Evolutionary conservation across 1,140 invertebrate species (phyloP), one percentile per base, ranked within the genome.

Genomic region (Drosophila nasuta): DNA sequence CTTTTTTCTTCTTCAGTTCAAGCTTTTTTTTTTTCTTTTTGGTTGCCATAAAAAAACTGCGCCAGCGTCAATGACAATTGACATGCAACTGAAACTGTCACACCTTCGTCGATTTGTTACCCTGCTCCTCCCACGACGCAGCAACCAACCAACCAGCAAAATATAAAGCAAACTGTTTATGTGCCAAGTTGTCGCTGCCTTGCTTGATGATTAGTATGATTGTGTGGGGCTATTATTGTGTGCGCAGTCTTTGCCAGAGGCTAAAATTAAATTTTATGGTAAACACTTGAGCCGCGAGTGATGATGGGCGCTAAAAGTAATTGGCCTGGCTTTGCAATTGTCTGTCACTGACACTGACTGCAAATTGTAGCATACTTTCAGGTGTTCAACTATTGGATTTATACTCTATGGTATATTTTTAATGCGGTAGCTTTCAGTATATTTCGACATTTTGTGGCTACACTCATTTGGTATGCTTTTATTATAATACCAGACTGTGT

Each of bases 241-340:
- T 57, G 79, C 66, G 60, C 63, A 11, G 46, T 6, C 5, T 54
- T 28, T 13, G 66, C 46, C 33, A 8, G 56, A 79, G 67, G 43
- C 67, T 57, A 81, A 78, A 85, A 85, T 85, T 75, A 86, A 86
- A 81, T 83, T 83, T 85, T 81, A 83, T 86, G 60, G 54, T 78
- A 71, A 80, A 77, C 82, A 85, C 81, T 83, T 83, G 68, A 83
- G 65, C 57, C 67, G 30, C 30, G 6, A 33, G 30, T 33, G 30
- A 33, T 33, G 30, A 33, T 33, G 30, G 35, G 35, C 35, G 35
- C 35, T 10, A 59, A 59, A 11, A 56, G 28, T 38, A 25, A 54
- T 33, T 51, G 5, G 58, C 30, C 35, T 38, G 20, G 20, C 20
- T 25, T 25, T 25, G 20, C 20, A 25, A 25, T 25, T 25, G 20